phyloP scores from a whole-genome alignment of 2,888 invertebrate genomes.

The Falcaria lacertinaria region DNA sequence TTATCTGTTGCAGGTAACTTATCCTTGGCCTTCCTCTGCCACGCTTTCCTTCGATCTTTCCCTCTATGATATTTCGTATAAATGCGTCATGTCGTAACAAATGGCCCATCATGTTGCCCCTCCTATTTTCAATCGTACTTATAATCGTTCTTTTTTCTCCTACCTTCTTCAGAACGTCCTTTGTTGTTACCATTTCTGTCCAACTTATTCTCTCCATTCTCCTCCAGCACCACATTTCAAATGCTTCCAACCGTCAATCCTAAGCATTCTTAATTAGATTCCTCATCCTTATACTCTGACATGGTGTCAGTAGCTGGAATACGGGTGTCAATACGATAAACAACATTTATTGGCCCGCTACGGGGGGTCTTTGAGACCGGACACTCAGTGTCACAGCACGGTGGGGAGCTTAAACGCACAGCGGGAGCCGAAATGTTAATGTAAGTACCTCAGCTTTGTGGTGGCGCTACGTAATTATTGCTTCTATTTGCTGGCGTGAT shows the following conservation, averaged over 20 bases:
- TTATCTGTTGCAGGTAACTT: too few species aligned
- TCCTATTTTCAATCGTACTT: too few species aligned
- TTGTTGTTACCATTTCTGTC: too few species aligned
- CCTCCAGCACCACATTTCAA: too few species aligned
- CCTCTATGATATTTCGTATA: too few species aligned
- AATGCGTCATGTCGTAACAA: too few species aligned
- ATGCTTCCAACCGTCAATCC: neutral
- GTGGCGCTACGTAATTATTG: neutral
- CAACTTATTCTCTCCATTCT: too few species aligned
- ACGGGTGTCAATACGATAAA: neutral
- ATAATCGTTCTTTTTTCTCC: too few species aligned
- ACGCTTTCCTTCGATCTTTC: too few species aligned
- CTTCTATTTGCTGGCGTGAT: neutral
- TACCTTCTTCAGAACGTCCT: too few species aligned
- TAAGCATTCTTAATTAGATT: neutral
- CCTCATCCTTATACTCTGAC: neutral
- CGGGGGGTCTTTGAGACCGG: neutral
- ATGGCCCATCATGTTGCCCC: too few species aligned
- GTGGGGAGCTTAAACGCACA: neutral
- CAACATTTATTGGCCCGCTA: neutral
- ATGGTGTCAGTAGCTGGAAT: neutral
- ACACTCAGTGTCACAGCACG: neutral
- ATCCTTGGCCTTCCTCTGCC: too few species aligned
- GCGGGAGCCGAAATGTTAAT: constrained; percentile 3
- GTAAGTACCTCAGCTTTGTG: neutral